These are phyloP conservation scores for Scaptomyza flava DNA, from an alignment of 2,888 invertebrate species.

Conservation along the genomic window DNA sequence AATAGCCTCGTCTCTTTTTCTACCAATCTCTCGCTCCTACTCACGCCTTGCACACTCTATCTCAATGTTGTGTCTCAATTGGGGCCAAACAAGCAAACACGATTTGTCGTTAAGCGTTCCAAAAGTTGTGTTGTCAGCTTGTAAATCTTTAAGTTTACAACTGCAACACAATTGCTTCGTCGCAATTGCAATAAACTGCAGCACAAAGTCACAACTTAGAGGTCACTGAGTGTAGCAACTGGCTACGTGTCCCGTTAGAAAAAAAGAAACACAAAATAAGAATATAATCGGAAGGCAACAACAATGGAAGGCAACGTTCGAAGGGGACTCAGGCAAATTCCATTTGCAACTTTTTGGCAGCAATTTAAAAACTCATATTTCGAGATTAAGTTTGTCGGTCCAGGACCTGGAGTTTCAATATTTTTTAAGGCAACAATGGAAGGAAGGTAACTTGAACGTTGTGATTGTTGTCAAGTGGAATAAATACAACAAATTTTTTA, in stretches of 20 bases:
- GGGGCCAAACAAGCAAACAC: constrained; percentile 11
- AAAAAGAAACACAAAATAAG: background rate
- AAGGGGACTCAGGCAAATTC: constrained; percentile 6
- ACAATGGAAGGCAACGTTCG: background rate
- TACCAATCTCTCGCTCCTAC: background rate
- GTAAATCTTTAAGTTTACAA: constrained; percentile 30
- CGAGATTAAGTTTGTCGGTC: background rate
- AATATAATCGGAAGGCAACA: background rate
- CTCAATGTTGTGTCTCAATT: background rate
- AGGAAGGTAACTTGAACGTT: background rate
- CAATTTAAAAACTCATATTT: constrained; percentile 8
- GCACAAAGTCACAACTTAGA: constrained; percentile 29
- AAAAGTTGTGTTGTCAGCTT: constrained; percentile 31
- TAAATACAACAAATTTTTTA: background rate
- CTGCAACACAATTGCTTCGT: constrained; percentile 33
- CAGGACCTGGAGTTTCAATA: background rate
- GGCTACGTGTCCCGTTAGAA: background rate
- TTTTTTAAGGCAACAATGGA: background rate
- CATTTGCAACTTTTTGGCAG: background rate
- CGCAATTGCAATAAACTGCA: constrained; percentile 34
- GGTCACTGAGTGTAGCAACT: background rate
- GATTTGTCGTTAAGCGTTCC: constrained; percentile 11
- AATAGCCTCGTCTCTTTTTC: background rate
- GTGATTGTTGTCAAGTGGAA: background rate
- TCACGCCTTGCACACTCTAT: background rate